A percentile compares a stretch with the other conserved stretches of the same genome.
Conservation (phyloP, 2,888 invertebrate species). For the Oxystoma pomonae region DNA sequence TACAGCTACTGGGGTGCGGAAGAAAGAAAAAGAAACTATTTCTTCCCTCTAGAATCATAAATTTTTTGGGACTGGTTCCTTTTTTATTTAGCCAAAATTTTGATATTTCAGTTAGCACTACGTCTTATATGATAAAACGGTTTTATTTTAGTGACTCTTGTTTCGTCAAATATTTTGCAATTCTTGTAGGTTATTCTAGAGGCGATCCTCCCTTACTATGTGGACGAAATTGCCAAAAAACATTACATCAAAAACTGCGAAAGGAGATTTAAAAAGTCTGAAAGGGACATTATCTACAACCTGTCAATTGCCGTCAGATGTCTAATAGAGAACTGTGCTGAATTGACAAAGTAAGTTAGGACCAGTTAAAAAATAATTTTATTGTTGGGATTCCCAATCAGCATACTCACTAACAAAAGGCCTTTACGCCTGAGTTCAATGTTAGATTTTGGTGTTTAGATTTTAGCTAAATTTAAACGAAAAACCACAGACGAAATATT, state of each 20-base stretch:
- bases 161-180: too few species aligned
- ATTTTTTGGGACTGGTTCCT: too few species aligned
- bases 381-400: too few species aligned
- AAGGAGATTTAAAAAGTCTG: constrained; percentile 87
- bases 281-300: constrained; percentile 89
- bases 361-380: too few species aligned
- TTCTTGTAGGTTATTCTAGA: constrained; percentile 81
- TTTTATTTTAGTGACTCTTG: too few species aligned
- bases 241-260: constrained; percentile 52
- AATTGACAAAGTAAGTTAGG: constrained; percentile 85
- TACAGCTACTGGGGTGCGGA: too few species aligned
- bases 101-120: too few species aligned
- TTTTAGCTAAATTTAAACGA: background rate
- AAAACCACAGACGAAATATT: too few species aligned
- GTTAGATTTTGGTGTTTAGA: background rate
- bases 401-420: background rate
- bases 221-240: constrained; percentile 88
- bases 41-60: too few species aligned
- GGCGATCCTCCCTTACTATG: constrained; percentile 93
- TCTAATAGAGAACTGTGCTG: constrained; percentile 93
- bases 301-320: constrained; percentile 93
- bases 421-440: background rate
- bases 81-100: too few species aligned
- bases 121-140: too few species aligned
- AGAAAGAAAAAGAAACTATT: too few species aligned